Evolutionary conservation across 2,797 vertebrate genomes (phyloP), one percentile per base, ranked within the genome.

Genomic region (Artibeus lituratus): DNA sequence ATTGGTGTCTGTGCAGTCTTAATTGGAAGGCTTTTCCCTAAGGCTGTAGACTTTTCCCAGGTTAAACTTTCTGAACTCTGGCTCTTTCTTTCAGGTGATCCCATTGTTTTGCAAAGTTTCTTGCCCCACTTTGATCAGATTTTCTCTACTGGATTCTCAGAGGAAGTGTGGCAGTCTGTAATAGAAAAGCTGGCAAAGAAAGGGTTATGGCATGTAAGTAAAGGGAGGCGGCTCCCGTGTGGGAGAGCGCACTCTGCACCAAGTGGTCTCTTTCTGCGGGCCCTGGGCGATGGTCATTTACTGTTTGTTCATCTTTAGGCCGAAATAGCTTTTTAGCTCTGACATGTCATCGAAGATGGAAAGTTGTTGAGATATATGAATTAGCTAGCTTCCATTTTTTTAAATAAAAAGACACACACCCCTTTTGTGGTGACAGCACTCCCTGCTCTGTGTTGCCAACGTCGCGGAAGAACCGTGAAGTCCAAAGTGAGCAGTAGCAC

Each of bases 161-260:
- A 94, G 0, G 62, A 95, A 62, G 78, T 98, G 90, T 99, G 99
- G 99, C 98, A 98, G 67, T 88, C 69, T 0, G 98, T 98, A 37
- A 98, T 99, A 95, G 98, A 99, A 93, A 98, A 97, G 95, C 74
- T 99, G 96, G 97, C 98, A 47, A 98, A 97, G 93, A 98, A 98
- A 90, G 97, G 96, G 65, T 97, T 98, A 55, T 99, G 98, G 98
- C 74, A 97, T 94, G 98, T 99, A 98, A 98, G 98, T 98, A 37
- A 65, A 69, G 39, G 76, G 87, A 65, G 37, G 3, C 3, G 39
- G 37, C 37, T 88, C 1, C 94, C 44, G 49, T 37, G 10, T 29
- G 59, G 21, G 19, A 70, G 82, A 57, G 67, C 24, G 49, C 4
- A 14, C 19, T 69, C 77, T 47, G 26, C 29, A 29, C 76, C 11